phyloP scores from a whole-genome alignment of 2,113 vertebrate species.

The Leucoraja erinaceus region DNA sequence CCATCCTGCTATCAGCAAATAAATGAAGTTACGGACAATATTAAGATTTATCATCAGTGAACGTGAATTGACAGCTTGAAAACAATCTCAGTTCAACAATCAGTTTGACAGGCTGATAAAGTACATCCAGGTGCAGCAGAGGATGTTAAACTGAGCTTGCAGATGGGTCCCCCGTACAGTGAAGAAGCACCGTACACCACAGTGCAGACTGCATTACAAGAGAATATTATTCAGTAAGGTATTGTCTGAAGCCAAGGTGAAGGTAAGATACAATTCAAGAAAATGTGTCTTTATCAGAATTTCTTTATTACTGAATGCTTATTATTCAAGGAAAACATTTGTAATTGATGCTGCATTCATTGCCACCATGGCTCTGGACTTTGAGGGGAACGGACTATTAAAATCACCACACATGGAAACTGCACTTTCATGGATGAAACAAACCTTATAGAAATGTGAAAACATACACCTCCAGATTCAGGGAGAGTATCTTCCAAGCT shows the following conservation, averaged over 20 bases:
- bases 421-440: too few relatives aligned
- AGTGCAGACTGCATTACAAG: background rate
- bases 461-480: too few relatives aligned
- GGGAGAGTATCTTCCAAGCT: too few relatives aligned
- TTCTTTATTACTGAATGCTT: background rate
- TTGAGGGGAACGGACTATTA: too few relatives aligned
- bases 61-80: background rate
- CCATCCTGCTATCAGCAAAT: background rate
- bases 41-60: background rate
- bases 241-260: background rate
- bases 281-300: background rate
- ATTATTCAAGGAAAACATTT: too few relatives aligned
- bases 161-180: background rate
- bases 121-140: background rate
- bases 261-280: too few relatives aligned
- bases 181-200: background rate
- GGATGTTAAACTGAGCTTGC: background rate
- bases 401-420: too few relatives aligned
- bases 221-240: background rate
- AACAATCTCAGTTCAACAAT: background rate
- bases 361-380: too few relatives aligned
- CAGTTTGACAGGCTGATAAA: background rate
- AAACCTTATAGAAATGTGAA: too few relatives aligned
- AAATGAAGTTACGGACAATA: background rate
- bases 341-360: too few relatives aligned